Base-by-base conservation (phyloP, 2,888 invertebrate genomes). In the Cantharis flavilabris region DNA sequence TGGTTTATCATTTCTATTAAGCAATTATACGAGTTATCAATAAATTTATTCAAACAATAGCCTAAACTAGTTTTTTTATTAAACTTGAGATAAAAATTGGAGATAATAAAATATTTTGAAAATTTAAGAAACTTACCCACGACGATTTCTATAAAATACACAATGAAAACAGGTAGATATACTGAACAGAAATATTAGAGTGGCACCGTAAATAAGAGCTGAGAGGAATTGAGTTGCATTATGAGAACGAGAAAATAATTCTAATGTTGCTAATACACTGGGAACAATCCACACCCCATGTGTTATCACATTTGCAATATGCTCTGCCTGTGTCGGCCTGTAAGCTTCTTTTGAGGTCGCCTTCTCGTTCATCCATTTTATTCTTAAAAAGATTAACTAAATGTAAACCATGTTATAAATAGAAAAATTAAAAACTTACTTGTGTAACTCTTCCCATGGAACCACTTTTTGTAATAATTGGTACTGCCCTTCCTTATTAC, bases 151-250 rank as follows among this genome's bases (percentile, higher is more conserved):
- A 88, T 94, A 97, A 87, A 96, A 96, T 16, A 97, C 93, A 71
- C 94, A 94, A 87, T 98, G 98, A 90, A 97, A 98, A 86, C 94
- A 93, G 49, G 97, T 97, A 33, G 97, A 98, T 23, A 97, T 92
- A 62, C 93, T 92, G 89, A 98, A 98, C 72, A 98, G 92, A 77
- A 95, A 92, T 79, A 96, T 93, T 18, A 97, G 90, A 10, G 97
- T 95, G 64, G 93, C 90, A 4, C 98, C 98, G 87, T 98, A 98
- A 75, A 98, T 93, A 80, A 95, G 90, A 49, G 97, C 96, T 0
- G 96, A 95, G 82, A 95, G 89, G 80, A 93, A 91, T 89, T 98
- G 96, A 63, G 94, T 92, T 81, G 92, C 91, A 84, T 92, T 94
- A 63, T 90, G 88, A 5, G 97, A 95, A 81, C 96, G 92, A 80